Evolutionary conservation across 1,140 invertebrate genomes (phyloP).

Genomic region (Lasioglossum baleicum): DNA sequence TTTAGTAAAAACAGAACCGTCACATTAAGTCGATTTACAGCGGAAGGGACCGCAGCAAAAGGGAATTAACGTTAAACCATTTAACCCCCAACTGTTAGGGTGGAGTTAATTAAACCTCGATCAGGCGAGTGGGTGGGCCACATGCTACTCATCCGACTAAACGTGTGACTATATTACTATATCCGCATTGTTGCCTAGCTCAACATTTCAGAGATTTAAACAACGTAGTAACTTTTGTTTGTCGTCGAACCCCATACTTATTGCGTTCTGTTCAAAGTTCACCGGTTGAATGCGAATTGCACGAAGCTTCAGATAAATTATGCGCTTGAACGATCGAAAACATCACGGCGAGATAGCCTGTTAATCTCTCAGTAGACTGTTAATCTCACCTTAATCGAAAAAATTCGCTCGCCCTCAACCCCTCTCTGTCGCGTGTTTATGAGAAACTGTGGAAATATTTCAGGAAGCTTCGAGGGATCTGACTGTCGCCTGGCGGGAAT

Average conservation of each 20-base stretch:
- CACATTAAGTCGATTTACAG: no score
- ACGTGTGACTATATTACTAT: background rate
- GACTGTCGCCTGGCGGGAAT: slow-evolving; percentile 82
- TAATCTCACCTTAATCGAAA: background rate
- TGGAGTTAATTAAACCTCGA: background rate
- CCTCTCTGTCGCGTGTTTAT: background rate
- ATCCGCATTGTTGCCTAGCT: background rate
- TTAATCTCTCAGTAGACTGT: background rate
- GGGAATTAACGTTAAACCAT: background rate
- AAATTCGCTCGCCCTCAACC: no score
- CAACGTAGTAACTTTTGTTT: background rate
- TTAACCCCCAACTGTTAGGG: background rate
- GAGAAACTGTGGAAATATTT: slow-evolving; percentile 51
- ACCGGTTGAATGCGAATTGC: background rate
- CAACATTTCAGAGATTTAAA: background rate
- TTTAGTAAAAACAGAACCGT: no score
- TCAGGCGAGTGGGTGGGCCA: background rate
- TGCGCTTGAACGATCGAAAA: background rate
- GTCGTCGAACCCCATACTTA: background rate
- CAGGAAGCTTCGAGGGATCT: slow-evolving; percentile 84
- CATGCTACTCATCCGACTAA: background rate
- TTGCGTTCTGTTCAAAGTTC: background rate
- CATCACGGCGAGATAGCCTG: background rate
- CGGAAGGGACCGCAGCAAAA: no score
- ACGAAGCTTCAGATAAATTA: background rate